Evolutionary conservation across 2,888 invertebrate species (phyloP), one percentile per base, ranked within the genome.

Genomic region (Trichogramma evanescens): DNA sequence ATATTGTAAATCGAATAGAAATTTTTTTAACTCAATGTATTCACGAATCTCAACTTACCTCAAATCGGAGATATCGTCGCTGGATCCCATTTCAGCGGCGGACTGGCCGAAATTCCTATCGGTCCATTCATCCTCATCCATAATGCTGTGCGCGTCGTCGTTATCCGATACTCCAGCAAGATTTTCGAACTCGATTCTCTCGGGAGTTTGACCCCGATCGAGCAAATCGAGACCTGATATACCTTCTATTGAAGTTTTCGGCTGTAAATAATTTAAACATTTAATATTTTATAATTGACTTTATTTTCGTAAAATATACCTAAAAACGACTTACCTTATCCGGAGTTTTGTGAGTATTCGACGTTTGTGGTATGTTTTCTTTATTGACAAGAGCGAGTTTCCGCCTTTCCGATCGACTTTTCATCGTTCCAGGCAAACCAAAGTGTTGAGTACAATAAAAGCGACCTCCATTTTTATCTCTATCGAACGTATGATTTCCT

Each of bases 51-150:
- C n/a, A 45, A 58, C 52, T 58, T 63, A 81, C 82, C 82, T 82
- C 72, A 80, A 73, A 69, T 81, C 81, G 5, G 83, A 84, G 62
- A 83, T 82, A 66, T 85, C 84, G 71, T 89, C 89, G 4, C 80
- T 81, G 10, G 89, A 89, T 44, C 80, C 82, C 71, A 83, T 79
- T 75, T 88, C 88, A 42, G 87, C 87, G 40, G 89, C 85, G 50
- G 88, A 86, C 1, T 91, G 90, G 49, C 92, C 86, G 77, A 93
- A 93, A 81, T 96, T 96, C 67, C 93, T 84, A 69, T 94, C 93
- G 0, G 94, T 95, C 91, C 95, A 95, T 76, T 95, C 95, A 73
- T 95, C 95, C 76, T 96, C 95, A 73, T 94, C 94, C 78, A 94
- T 92, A 78, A 92, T 91, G 77, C 86, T 86, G 39, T 83, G 81